Conservation (phyloP, 2,113 vertebrate genomes). For the Stegastes partitus region DNA sequence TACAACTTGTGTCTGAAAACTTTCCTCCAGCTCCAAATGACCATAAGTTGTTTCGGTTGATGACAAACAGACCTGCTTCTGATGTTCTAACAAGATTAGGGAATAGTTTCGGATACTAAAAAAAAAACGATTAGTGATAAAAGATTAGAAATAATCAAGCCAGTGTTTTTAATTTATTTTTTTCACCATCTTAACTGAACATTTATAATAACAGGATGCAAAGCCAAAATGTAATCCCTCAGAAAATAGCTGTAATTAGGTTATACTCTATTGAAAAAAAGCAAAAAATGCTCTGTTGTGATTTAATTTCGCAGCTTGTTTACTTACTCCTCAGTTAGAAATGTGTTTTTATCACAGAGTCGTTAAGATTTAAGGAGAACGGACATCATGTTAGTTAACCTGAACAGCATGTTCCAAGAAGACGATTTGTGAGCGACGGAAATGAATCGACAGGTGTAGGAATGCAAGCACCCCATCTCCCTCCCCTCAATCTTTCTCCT, state of each 20-base stretch:
- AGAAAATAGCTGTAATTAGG: slow-evolving; percentile 41
- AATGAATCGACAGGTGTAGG: slow-evolving; percentile 33
- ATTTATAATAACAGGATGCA: slow-evolving; percentile 35
- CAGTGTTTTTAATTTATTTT: neutral
- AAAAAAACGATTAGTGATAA: slow-evolving; percentile 28
- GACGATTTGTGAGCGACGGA: slow-evolving; percentile 16
- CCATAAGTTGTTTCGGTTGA: neutral
- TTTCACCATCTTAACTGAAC: slow-evolving; percentile 11
- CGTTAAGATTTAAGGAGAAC: slow-evolving; percentile 8
- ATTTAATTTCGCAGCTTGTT: slow-evolving; percentile 38
- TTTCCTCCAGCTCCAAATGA: slow-evolving; percentile 22
- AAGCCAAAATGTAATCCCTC: slow-evolving; percentile 44
- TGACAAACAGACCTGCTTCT: slow-evolving; percentile 20
- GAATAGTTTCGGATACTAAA: slow-evolving; percentile 23
- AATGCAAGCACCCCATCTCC: slow-evolving; percentile 24
- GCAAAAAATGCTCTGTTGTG: slow-evolving; percentile 1
- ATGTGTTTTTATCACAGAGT: slow-evolving; percentile 25
- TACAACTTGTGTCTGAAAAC: slow-evolving; percentile 2
- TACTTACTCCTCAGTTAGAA: neutral
- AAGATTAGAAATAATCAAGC: slow-evolving; percentile 39
- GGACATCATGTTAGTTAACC: slow-evolving; percentile 38
- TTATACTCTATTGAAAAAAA: slow-evolving; percentile 21
- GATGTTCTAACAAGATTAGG: slow-evolving; percentile 40
- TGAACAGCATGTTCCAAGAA: slow-evolving; percentile 22
- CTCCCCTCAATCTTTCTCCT: slow-evolving; percentile 9